Evolutionary conservation across 2,113 vertebrate species (phyloP).

Genomic region (Mustelus asterias): DNA sequence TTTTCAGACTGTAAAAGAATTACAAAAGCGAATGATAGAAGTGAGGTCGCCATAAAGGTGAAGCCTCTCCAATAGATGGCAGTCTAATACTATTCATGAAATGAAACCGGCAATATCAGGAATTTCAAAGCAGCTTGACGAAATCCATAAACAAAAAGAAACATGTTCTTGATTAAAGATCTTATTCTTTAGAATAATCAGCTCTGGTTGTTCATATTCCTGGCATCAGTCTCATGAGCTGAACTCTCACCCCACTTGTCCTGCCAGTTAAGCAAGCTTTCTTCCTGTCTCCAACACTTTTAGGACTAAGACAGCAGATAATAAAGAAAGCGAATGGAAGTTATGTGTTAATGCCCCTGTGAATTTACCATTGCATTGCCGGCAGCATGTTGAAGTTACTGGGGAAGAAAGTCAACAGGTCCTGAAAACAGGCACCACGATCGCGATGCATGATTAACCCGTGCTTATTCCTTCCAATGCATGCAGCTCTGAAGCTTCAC

Average conservation of each 20-base stretch:
- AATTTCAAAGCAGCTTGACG: neutral
- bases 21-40: neutral
- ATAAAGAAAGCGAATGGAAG: neutral
- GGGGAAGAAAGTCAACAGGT: too few relatives aligned
- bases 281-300: neutral
- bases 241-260: neutral
- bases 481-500: too few relatives aligned
- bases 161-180: neutral
- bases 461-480: too few relatives aligned
- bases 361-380: neutral
- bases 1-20: neutral
- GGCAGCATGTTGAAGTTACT: neutral
- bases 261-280: neutral
- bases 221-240: neutral
- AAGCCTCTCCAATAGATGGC: neutral
- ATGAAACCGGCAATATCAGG: neutral
- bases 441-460: too few relatives aligned
- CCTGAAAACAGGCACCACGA: too few relatives aligned
- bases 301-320: neutral
- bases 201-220: neutral
- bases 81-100: neutral
- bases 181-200: neutral
- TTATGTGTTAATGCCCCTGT: neutral
- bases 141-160: neutral
- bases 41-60: neutral